Base-by-base conservation (phyloP, 2,113 vertebrate species). In the Taurulus bubalis region DNA sequence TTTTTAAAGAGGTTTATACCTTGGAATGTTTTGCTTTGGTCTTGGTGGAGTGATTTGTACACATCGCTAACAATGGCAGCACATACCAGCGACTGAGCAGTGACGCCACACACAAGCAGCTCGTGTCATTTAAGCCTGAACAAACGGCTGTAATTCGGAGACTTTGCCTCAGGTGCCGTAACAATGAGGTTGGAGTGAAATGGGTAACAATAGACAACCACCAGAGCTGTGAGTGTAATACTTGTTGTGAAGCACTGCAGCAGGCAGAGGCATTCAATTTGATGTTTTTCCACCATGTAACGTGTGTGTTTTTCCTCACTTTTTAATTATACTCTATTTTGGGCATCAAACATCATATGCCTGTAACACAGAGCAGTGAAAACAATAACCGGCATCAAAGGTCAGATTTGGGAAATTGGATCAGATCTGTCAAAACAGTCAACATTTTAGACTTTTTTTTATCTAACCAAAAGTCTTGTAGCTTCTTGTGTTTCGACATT, bases 41-140 rank as follows among this genome's bases (percentile, higher is more conserved):
- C 49, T 79, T 58, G 47, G 59, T 51, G 55, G 53, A 70, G 28
- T 70, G 62, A 74, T 58, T 77, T 8, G 3, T 7, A 34, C 30
- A 30, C 22, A n/a, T 14, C 26, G 40, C 18, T 71, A 75, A 79
- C 67, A 77, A 53, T 71, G 64, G 53, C 67, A 62, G 56, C 24
- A 14, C 30, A 32, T 24, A 78, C 26, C n/a, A n/a, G n/a, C n/a
- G n/a, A n/a, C n/a, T n/a, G n/a, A n/a, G n/a, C 30, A 82, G 47
- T 6, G 24, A 7, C 15, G n/a, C 34, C 51, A 60, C 70, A 83
- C 55, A 64, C 38, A 60, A 74, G 63, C 65, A 80, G 47, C 69
- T 75, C 71, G 67, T 82, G 77, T 79, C 77, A 78, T 86, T 86
- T 79, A 84, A 77, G 73, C 67, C 68, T 73, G 66, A 88, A 85